Evolutionary conservation across 2,113 vertebrate genomes (phyloP), one percentile per base, ranked within the genome.

Genomic region (Synchiropus splendidus): DNA sequence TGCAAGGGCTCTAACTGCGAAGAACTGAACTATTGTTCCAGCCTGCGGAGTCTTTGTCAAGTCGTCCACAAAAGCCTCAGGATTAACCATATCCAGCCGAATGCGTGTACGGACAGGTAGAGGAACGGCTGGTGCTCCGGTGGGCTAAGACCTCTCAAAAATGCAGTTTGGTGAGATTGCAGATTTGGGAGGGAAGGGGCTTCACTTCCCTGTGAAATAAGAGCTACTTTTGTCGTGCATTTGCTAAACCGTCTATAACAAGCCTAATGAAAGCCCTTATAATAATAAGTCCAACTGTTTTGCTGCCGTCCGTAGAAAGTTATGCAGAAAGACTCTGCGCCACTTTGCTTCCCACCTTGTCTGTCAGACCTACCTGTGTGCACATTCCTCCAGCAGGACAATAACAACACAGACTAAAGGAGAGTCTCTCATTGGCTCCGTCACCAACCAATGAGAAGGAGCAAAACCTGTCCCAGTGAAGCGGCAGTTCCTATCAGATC

Each of bases 81-180:
- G 74, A 75, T 80, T 77, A 73, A 52, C 64, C 69, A 54, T 40
- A 51, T 58, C 55, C 72, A 77, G 72, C 78, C 78, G 71, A 50
- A 30, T 72, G 51, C 85, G 36, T 80, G 83, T 84, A 73, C 27
- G 57, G 83, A 59, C 85, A 84, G 70, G 81, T 64, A 70, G 71
- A 36, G 60, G 75, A 80, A 82, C 77, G 69, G 77, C 66, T 82
- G 72, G 47, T 72, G 77, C 78, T 75, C 58, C 48, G 77, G 82
- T 83, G 80, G 81, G 78, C 72, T 72, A 71, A 82, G 54, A 50
- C 39, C 65, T 59, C 48, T 32, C 18, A 84, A 81, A 81, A 86
- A 87, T 86, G 85, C 61, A 56, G 84, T 83, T 78, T 69, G 78
- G 80, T 79, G 70, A 85, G 85, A 79, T 83, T 81, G 53, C 68